Evolutionary conservation across 2,888 invertebrate genomes (phyloP).

Genomic region (Synanthedon myopaeformis): DNA sequence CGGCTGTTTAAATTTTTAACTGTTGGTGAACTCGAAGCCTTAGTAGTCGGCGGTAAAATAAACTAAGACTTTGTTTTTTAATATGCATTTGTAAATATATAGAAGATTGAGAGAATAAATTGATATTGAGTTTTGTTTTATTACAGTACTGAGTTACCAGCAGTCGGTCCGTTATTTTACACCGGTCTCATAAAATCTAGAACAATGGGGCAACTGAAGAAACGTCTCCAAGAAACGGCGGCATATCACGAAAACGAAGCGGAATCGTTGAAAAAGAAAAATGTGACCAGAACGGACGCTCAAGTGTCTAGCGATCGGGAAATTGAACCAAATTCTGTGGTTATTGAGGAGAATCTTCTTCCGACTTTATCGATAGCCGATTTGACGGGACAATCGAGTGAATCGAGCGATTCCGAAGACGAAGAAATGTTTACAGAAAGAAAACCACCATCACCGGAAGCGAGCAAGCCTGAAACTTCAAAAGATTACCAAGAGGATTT

Average conservation of each 20-base stretch:
- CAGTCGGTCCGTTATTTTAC: conserved; percentile 54
- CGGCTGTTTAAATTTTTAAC: too few species aligned
- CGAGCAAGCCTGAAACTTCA: conserved; percentile 15
- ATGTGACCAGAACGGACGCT: conserved; percentile 10
- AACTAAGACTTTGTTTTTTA: too few species aligned
- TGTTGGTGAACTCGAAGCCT: too few species aligned
- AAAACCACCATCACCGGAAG: conserved; percentile 1
- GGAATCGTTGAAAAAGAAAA: conserved; percentile 16
- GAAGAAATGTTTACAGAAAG: conserved; percentile 13
- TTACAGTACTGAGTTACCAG: conserved; percentile 10
- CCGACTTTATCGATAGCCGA: conserved; percentile 32
- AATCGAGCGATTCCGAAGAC: conserved; percentile 16
- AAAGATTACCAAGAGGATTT: neutral
- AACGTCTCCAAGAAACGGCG: conserved; percentile 36
- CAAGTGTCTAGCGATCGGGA: conserved; percentile 5
- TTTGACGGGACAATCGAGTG: conserved; percentile 29
- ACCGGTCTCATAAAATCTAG: conserved; percentile 53
- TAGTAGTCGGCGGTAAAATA: too few species aligned
- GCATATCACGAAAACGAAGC: conserved; percentile 34
- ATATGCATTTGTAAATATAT: too few species aligned
- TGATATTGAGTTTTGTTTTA: neutral
- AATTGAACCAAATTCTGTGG: neutral
- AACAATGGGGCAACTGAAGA: conserved; percentile 36
- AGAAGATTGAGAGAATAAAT: too few species aligned
- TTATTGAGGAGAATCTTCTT: conserved; percentile 16